A percentile compares a stretch with the other conserved stretches of the same genome.
These are phyloP conservation scores for Callorhinus ursinus DNA, from an alignment of 2,113 vertebrate genomes.

Conservation along the genomic window DNA sequence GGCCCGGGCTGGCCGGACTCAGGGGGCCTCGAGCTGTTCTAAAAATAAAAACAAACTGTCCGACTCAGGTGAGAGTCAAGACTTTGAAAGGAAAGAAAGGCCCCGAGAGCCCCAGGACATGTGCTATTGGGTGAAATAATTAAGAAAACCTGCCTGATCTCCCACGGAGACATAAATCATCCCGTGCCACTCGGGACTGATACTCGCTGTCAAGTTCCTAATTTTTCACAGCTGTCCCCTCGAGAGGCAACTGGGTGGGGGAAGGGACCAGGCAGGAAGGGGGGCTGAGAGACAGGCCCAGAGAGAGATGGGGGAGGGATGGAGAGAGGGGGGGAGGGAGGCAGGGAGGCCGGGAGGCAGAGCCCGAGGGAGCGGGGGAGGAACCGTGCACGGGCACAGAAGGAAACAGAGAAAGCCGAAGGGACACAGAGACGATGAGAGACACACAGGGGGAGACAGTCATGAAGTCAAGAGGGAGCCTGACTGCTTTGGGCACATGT, in stretches of 20 bases:
- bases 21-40: neutral
- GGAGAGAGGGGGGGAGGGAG: neutral
- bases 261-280: neutral
- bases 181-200: slow-evolving; percentile 51
- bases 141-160: slow-evolving; percentile 75
- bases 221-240: slow-evolving; percentile 85
- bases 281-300: neutral
- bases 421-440: neutral
- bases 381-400: neutral
- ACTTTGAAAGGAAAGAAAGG: slow-evolving; percentile 50
- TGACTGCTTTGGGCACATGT: rapidly evolving
- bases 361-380: neutral
- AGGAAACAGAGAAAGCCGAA: neutral
- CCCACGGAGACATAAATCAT: slow-evolving; percentile 73
- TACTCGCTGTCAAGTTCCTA: slow-evolving; percentile 72
- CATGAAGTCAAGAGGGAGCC: neutral
- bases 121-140: slow-evolving; percentile 76
- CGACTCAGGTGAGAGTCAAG: slow-evolving; percentile 66
- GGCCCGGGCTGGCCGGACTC: neutral
- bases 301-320: neutral
- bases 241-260: slow-evolving; percentile 72
- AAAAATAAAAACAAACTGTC: slow-evolving; percentile 30
- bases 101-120: slow-evolving; percentile 46
- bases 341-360: neutral
- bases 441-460: neutral